Evolutionary conservation across 2,888 invertebrate species (phyloP).

Genomic region (Torymus auratus): DNA sequence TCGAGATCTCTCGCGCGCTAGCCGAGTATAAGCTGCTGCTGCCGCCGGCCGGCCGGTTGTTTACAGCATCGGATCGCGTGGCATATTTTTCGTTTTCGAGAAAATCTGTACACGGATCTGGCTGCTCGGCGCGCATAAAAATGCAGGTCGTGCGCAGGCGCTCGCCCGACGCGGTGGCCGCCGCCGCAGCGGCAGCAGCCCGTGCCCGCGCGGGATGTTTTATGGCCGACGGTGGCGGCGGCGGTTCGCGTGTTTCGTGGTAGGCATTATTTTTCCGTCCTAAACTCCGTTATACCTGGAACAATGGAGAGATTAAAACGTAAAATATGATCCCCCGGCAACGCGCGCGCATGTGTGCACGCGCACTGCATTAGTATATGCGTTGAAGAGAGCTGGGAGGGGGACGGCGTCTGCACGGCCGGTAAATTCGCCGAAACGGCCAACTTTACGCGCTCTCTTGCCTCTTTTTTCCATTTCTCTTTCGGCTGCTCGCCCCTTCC

Average conservation of each 20-base stretch:
- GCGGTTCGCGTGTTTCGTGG: conserved; percentile 73
- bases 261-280: conserved; percentile 76
- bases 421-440: conserved; percentile 56
- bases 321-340: conserved; percentile 74
- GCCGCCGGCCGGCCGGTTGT: conserved; percentile 28
- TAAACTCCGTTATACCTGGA: conserved; percentile 76
- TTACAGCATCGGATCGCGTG: conserved; percentile 54
- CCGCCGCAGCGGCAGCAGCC: conserved; percentile 25
- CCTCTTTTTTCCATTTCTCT: conserved; percentile 17
- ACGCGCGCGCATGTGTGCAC: conserved; percentile 58
- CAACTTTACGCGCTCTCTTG: conserved; percentile 47
- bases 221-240: conserved; percentile 70
- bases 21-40: not conserved
- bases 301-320: conserved; percentile 77
- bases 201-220: conserved; percentile 67
- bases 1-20: conserved; percentile 16
- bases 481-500: not conserved
- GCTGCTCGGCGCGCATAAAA: conserved; percentile 69
- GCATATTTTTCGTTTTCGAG: conserved; percentile 68
- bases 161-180: conserved; percentile 18
- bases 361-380: conserved; percentile 44
- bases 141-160: conserved; percentile 74
- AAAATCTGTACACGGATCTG: conserved; percentile 74
- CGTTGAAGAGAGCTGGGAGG: not conserved
- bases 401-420: conserved; percentile 18